Base-by-base conservation (phyloP, 1,140 invertebrate genomes). In the Pteromalus puparum region DNA sequence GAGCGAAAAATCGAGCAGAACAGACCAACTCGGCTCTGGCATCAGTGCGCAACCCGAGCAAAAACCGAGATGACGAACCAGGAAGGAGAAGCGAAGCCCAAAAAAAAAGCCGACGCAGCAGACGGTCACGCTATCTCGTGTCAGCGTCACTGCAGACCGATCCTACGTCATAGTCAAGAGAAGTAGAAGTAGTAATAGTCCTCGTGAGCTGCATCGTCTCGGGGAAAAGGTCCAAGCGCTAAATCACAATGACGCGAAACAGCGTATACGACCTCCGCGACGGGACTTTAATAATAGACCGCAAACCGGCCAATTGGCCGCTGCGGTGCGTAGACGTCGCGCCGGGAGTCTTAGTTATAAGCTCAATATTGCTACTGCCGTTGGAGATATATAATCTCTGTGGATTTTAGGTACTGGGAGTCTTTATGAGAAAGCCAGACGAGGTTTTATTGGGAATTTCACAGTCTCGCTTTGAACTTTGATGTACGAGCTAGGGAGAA, bases 231-330 rank as follows among this genome's bases (percentile, higher is more conserved):
- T 87, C 82, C 82, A 89, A 87, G 86, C 73, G 48, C 53, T 87
- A 89, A 89, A 89, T 89, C 88, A 89, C 86, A 87, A 89, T 88
- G 86, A 87, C 87, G 86, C 85, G 77, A 84, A 78, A 83, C 82
- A 46, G 76, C 38, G 73, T 83, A 85, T 68, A 38, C 80, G 82
- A 70, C 85, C 67, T 72, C 82, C 77, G 72, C 87, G 85, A 87
- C 83, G 83, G 80, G 78, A 18, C 65, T 75, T 83, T 89, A 89
- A 89, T 90, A 89, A 90, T 90, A 90, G 88, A 87, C 67, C 72
- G 18, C 70, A 42, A 74, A 85, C 30, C 24, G 48, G 81, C 85
- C 84, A 87, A 89, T 87, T 89, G 86, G 65, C 75, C 61, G 74
- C 24, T 42, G 38, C 38, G 38, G 21, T n/a, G 21, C 26, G 1